Evolutionary conservation across 1,140 invertebrate species (phyloP), one percentile per base, ranked within the genome.

Genomic region (Papilio glaucus): DNA sequence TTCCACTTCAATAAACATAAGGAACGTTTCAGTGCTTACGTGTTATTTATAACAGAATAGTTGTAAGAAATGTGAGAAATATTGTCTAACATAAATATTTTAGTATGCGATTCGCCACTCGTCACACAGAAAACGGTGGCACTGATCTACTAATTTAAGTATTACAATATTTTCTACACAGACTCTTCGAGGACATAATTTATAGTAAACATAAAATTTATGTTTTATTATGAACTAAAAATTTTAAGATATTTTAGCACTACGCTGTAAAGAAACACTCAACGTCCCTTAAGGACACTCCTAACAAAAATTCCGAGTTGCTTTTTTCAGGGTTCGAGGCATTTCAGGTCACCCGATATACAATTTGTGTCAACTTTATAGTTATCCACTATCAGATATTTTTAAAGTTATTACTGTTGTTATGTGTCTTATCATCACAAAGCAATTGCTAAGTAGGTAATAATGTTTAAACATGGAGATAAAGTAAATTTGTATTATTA

Each of bases 311-410:
- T 33, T 33, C 29, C 29, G 24, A 57, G 24, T 13, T 26, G 21
- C 49, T 57, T 57, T 53, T 57, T 57, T 57, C 49, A 13, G 10
- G 24, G 4, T 21, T 12, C 24, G 9, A 24, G 29, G 49, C 49
- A 57, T 21, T 57, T 57, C 21, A 57, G 21, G 49, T 57, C 49
- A 57, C 24, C 21, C 18, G 21, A 24, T 24, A 26, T 57, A 49
- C 18, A 49, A 49, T 57, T 57, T 57, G 18, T 57, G 49, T 57
- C 49, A 57, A 57, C 49, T 26, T 57, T 57, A 26, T 57, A 24
- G 21, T 57, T 12, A 41, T 41, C 10, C 18, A 18, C 49, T 49
- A 21, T 57, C 21, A 10, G 49, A 57, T 13, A 57, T 10, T 57
- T 45, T 45, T 24, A 57, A 24, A 18, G 21, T 57, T 57, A 57